Conservation (phyloP, 2,113 vertebrate genomes). For the Daubentonia madagascariensis region DNA sequence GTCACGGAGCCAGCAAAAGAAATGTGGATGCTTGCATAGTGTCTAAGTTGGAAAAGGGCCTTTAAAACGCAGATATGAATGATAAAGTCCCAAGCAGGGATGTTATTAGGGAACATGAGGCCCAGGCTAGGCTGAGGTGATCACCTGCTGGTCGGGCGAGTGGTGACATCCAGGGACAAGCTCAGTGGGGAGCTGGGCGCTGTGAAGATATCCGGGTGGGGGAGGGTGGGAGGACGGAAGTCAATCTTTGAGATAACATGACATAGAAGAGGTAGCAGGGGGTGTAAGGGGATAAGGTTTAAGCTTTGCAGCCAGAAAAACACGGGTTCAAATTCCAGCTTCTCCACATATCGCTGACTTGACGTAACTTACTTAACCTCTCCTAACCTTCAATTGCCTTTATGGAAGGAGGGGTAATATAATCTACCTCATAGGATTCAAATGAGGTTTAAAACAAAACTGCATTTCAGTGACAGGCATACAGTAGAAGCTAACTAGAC, state of each 20-base stretch:
- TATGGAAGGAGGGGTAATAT: neutral
- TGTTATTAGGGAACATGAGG: rapidly evolving
- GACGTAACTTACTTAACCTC: neutral
- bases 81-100: neutral
- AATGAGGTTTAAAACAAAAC: neutral
- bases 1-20: neutral
- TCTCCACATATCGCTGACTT: neutral
- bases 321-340: neutral
- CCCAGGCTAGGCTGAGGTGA: no score
- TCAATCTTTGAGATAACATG: rapidly evolving
- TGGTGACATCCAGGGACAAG: neutral
- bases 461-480: neutral
- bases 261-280: neutral
- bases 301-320: neutral
- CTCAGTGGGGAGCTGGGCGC: neutral
- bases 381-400: neutral
- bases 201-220: neutral
- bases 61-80: neutral
- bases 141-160: neutral
- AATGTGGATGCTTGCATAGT: neutral
- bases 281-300: rapidly evolving
- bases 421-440: neutral
- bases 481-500: neutral
- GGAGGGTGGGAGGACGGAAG: neutral
- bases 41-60: neutral